Conservation (phyloP, 1,140 invertebrate species). For the Saccostrea glomerata region DNA sequence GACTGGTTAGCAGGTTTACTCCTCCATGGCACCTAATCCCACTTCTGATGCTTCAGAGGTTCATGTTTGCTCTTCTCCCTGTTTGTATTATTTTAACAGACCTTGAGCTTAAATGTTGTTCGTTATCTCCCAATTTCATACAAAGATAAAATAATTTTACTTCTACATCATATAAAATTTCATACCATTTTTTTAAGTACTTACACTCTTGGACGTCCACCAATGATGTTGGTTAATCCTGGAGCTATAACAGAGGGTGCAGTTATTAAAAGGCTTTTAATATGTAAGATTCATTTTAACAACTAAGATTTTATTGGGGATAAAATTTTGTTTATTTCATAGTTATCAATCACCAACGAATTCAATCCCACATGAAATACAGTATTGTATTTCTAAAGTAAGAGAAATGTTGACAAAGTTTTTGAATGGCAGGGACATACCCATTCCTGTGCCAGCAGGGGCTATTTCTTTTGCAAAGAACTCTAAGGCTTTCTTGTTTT, state of each 20-base stretch:
- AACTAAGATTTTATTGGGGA: too few relatives aligned
- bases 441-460: slow-evolving; percentile 82
- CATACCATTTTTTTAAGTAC: slow-evolving; percentile 28
- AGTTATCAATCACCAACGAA: too few relatives aligned
- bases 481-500: slow-evolving; percentile 80
- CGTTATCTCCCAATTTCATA: not conserved
- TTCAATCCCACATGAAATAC: too few relatives aligned
- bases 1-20: too few relatives aligned
- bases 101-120: not conserved
- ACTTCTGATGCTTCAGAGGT: too few relatives aligned
- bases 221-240: slow-evolving; percentile 80
- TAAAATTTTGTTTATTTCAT: too few relatives aligned
- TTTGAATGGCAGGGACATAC: slow-evolving; percentile 63
- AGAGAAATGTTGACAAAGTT: too few relatives aligned
- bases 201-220: slow-evolving; percentile 81
- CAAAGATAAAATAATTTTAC: not conserved
- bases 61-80: too few relatives aligned
- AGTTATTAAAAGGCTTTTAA: not conserved
- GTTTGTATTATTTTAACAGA: too few relatives aligned
- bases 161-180: not conserved
- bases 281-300: too few relatives aligned
- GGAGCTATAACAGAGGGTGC: slow-evolving; percentile 76
- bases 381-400: too few relatives aligned
- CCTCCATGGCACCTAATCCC: too few relatives aligned
- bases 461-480: slow-evolving; percentile 81